These are phyloP conservation scores for Podarcis lilfordi DNA, from an alignment of 2,797 vertebrate species.

Conservation along the genomic window DNA sequence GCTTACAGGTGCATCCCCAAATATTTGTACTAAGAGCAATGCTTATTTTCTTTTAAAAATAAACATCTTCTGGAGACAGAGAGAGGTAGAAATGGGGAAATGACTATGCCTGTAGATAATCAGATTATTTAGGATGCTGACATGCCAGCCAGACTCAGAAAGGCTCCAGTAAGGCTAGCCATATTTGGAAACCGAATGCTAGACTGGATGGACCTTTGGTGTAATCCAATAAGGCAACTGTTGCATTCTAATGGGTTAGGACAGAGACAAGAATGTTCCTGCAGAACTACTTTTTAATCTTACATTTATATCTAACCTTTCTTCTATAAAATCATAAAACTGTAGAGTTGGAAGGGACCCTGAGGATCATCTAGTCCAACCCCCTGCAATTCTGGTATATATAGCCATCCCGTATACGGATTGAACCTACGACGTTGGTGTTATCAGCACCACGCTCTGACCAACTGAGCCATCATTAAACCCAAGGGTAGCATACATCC, in stretches of 20 bases:
- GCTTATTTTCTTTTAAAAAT: neutral
- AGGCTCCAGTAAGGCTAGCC: neutral
- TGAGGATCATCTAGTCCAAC: too few species aligned
- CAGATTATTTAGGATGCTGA: neutral
- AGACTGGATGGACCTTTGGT: neutral
- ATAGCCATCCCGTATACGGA: too few species aligned
- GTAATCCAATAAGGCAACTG: neutral
- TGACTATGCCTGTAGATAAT: neutral
- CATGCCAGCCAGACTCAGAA: neutral
- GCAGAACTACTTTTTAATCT: neutral
- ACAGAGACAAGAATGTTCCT: conserved; percentile 49
- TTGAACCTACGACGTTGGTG: too few species aligned
- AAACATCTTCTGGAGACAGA: neutral
- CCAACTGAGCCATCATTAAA: too few species aligned
- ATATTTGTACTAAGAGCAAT: neutral
- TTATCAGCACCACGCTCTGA: too few species aligned
- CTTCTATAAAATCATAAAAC: too few species aligned
- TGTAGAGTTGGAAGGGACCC: too few species aligned
- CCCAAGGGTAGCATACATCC: too few species aligned
- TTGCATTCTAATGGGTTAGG: conserved; percentile 1
- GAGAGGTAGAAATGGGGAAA: too few species aligned
- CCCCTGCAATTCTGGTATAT: too few species aligned
- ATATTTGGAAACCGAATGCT: neutral
- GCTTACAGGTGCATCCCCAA: neutral
- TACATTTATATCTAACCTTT: neutral